Percentiles rank a stretch among this genome's conserved stretches.
These are phyloP conservation scores for Hemicentrotus pulcherrimus DNA, from an alignment of 35 echinoderm and acorn worm species.

Conservation along the genomic window DNA sequence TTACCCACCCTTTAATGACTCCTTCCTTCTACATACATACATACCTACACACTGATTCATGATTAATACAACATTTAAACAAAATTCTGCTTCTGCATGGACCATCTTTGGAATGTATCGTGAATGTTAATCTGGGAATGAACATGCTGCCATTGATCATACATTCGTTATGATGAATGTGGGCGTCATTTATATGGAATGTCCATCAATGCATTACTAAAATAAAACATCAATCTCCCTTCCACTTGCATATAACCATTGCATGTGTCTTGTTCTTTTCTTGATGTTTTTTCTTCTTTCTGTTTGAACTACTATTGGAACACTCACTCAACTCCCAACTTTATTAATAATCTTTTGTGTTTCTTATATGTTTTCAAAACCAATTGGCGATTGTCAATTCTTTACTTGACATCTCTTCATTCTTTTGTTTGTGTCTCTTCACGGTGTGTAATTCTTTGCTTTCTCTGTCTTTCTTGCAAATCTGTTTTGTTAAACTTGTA, in stretches of 20 bases:
- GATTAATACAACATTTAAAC: not conserved
- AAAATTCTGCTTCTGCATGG: not conserved
- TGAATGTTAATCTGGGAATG: not conserved
- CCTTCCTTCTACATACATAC: not conserved
- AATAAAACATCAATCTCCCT: not conserved
- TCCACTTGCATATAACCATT: not conserved
- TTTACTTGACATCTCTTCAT: not conserved
- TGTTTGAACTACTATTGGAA: not conserved
- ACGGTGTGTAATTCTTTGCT: not conserved
- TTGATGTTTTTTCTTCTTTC: not conserved
- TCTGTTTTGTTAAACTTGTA: not conserved
- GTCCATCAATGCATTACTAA: not conserved
- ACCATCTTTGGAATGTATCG: not conserved
- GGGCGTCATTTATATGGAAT: not conserved
- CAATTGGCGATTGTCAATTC: not conserved
- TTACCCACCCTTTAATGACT: constrained; percentile 16
- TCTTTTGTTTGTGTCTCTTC: not conserved
- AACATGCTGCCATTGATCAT: not conserved
- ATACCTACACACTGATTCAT: not conserved
- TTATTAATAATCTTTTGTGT: not conserved
- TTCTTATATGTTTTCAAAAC: not conserved
- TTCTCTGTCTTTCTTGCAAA: not conserved
- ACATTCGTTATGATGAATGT: not conserved
- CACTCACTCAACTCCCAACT: not conserved
- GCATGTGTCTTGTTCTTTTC: not conserved